phyloP scores from a whole-genome alignment of 2,888 invertebrate genomes.

The Drosophila nr. perissopoda region DNA sequence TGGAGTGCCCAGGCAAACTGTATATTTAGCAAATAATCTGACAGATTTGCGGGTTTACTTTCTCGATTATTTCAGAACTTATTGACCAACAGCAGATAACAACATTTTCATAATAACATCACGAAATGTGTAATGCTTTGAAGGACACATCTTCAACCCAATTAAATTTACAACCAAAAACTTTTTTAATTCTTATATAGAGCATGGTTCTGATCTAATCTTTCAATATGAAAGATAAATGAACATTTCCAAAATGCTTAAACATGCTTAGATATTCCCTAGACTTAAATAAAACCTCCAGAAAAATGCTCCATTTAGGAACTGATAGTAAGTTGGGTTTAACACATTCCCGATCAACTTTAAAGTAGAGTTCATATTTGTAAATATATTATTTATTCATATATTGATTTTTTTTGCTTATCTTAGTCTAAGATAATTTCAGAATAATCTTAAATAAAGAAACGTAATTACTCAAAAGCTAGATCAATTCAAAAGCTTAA shows the following conservation, averaged over 20 bases:
- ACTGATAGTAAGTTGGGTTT: background rate
- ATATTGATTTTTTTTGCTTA: background rate
- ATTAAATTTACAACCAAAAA: too few relatives aligned
- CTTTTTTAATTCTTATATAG: background rate
- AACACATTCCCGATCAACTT: background rate
- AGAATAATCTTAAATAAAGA: background rate
- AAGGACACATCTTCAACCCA: background rate
- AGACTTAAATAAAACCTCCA: background rate
- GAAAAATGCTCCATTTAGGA: background rate
- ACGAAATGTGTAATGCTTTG: background rate
- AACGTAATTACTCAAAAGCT: background rate
- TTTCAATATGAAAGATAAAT: background rate
- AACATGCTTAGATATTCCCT: background rate
- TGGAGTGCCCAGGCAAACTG: background rate
- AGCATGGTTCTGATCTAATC: background rate
- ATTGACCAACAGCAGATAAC: background rate
- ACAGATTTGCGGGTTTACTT: rapidly evolving
- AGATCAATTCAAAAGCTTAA: background rate
- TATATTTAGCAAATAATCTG: background rate
- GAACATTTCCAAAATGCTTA: background rate
- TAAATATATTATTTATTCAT: background rate
- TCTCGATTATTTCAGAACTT: background rate
- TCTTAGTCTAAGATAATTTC: background rate
- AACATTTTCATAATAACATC: background rate
- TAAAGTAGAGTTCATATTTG: background rate